A percentile compares a stretch with the other conserved stretches of the same genome.
Conservation (phyloP, 2,113 vertebrate species). For the Tamias sibiricus region DNA sequence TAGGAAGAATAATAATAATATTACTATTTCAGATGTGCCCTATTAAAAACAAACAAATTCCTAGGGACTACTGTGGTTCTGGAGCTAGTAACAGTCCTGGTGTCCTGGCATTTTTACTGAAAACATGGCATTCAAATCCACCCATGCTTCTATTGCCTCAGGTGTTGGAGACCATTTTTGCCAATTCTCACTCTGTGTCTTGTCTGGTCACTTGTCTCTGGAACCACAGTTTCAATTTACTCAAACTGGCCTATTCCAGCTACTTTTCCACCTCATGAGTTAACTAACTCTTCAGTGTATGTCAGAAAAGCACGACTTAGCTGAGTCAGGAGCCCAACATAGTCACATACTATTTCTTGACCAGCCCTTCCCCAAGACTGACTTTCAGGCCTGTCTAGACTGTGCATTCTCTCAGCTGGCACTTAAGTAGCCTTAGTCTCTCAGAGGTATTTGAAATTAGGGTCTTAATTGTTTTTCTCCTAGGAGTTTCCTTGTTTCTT, state of each 20-base stretch:
- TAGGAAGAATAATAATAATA: neutral
- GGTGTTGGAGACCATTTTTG: neutral
- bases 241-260: neutral
- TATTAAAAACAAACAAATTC: neutral
- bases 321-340: neutral
- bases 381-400: neutral
- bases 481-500: neutral
- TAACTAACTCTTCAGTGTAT: neutral
- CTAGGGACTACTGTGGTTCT: neutral
- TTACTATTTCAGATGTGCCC: neutral
- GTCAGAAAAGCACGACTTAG: accelerated
- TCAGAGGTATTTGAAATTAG: neutral
- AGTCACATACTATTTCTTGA: neutral
- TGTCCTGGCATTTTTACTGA: neutral
- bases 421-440: neutral
- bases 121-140: neutral
- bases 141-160: neutral
- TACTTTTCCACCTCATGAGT: neutral
- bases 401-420: neutral
- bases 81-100: neutral
- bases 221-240: neutral
- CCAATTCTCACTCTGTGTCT: neutral
- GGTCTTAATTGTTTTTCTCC: neutral
- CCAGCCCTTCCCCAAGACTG: too few species aligned
- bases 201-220: neutral